Percentiles rank a stretch among this genome's conserved stretches.
Conservation (phyloP, 2,888 invertebrate genomes). For the Stenurella melanura region DNA sequence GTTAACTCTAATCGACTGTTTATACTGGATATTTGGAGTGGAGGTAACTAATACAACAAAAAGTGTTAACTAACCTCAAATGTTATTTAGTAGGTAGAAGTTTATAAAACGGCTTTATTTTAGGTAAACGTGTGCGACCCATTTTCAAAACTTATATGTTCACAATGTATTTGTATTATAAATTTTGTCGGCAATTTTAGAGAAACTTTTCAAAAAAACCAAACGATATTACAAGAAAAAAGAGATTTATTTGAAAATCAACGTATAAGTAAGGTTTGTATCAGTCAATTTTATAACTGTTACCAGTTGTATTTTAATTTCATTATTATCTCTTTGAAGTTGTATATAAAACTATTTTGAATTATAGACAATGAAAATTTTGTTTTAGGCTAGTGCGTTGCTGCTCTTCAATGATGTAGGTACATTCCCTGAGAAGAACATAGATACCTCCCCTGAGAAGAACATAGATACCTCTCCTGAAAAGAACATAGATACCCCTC, state of each 20-base stretch:
- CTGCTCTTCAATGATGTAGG: background rate
- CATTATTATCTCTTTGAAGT: background rate
- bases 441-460: background rate
- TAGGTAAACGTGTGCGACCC: constrained; percentile 25
- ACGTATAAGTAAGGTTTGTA: background rate
- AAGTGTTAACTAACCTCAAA: background rate
- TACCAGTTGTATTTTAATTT: background rate
- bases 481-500: too few relatives aligned
- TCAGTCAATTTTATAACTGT: background rate
- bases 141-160: constrained; percentile 22
- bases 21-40: constrained; percentile 30
- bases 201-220: constrained; percentile 17
- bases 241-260: background rate
- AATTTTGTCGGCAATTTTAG: constrained; percentile 8
- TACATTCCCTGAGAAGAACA: background rate
- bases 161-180: background rate
- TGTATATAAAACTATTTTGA: background rate
- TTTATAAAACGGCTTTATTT: background rate
- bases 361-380: background rate
- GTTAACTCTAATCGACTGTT: constrained; percentile 5
- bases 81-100: background rate
- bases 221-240: constrained; percentile 18
- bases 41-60: constrained; percentile 5
- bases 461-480: too few relatives aligned
- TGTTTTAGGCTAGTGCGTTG: background rate